Base-by-base conservation (phyloP, 2,113 vertebrate species). In the Entomyzon cyanotis region DNA sequence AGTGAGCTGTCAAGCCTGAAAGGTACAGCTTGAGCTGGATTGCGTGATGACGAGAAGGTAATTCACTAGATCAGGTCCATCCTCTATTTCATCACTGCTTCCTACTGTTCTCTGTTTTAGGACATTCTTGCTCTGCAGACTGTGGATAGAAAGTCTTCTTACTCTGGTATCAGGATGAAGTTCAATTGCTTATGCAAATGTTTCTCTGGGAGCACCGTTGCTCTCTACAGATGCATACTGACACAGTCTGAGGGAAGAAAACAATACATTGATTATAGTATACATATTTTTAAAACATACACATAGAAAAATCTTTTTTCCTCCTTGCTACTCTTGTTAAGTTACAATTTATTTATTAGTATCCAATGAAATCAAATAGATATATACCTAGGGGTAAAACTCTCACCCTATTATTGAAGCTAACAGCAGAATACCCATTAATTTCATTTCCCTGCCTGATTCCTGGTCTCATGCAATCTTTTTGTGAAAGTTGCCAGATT, bases 81-180 rank as follows among this genome's bases (percentile, higher is more conserved):
- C 64, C 58, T 96, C 22, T 67, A 83, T 84, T 86, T 93, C 93
- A 93, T 84, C 10, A 2, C 86, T 41, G 69, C 28, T 74, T 95
- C 93, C 58, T 86, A 65, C 44, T 80, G 49, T 47, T 90, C 89
- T 95, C 92, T 82, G 82, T 83, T 44, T 75, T 79, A 71, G 77
- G 91, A 84, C 89, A 96, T 97, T 76, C 85, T 92, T 97, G 91
- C 71, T 83, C 33, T 59, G 27, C 35, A 58, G 87, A 59, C 31
- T 3, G 1, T 7, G 42, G 25, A 46, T 33, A 70, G 22, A 56
- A 58, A 73, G 50, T 23, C 39, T 50, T 74, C 84, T 76, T 63
- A 33, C 11, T 67, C 44, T 52, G 27, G 41, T 77, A 52, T 41
- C 39, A 39, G 25, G 30, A 25, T 4, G 2, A 80, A 68, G 75